Base-by-base conservation (phyloP, 2,888 invertebrate genomes). In the Selenia dentaria region DNA sequence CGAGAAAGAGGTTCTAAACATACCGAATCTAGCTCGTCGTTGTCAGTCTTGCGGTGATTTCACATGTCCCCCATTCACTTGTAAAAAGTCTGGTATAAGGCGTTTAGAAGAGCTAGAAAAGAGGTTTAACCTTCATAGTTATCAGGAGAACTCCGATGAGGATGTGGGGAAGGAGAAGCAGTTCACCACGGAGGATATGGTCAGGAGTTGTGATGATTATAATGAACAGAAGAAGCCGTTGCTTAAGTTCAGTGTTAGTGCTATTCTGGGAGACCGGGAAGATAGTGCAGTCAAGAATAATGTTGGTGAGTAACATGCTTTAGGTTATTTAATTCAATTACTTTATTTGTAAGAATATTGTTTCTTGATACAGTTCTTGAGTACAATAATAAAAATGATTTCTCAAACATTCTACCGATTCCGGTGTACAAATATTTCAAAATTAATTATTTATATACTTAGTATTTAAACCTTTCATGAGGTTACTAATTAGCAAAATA, bases 221-320 rank as follows among this genome's bases (percentile, higher is more conserved):
- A 69, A 47, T 14, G 83, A 84, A 50, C 92, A 86, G 67, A 88
- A 86, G 51, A 96, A 96, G 69, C 97, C 97, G 11, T 93, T 96
- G 72, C 92, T 97, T 66, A 97, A 97, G 84, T 97, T 97, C 85
- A 97, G 97, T 93, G 97, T 97, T 55, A 97, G 95, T 91, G 97
- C 97, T 31, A 97, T 97, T 64, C 91, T 97, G 66, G 96, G 96
- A 0, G 93, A 94, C 61, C 80, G 92, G 18, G 83, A 83, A 35
- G 88, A 83, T 0, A 48, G 37, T 11, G 67, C 71, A 6, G 84
- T 73, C 53, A 82, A 68, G 48, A 81, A 50, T 46, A 77, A 71
- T 47, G 69, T 83, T 46, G 91, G 91, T 91, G 43, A 82, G 89
- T 79, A 1, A 3, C n/a, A n/a, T n/a, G n/a, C n/a, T n/a, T n/a